A percentile compares a stretch with the other conserved stretches of the same genome.
Evolutionary conservation across 1,140 invertebrate genomes (phyloP).

Genomic region (Limonius californicus): DNA sequence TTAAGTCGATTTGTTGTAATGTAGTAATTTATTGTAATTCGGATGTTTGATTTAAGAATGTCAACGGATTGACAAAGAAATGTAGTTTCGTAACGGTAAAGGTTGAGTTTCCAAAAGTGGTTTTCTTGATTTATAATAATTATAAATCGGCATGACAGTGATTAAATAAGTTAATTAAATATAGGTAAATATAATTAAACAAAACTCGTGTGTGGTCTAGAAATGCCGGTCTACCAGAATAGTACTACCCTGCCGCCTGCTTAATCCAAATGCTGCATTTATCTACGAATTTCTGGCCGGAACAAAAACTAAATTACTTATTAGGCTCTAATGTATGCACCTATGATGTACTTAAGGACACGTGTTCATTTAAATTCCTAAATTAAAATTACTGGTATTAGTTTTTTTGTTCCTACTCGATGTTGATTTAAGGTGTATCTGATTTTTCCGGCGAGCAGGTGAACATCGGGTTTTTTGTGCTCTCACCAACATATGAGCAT

Average conservation of each 20-base stretch:
- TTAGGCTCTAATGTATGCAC: constrained; percentile 3
- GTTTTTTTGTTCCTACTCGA: constrained; percentile 21
- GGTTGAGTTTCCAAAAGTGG: too few species aligned
- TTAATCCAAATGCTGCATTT: background rate
- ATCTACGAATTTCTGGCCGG: background rate
- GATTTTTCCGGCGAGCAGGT: constrained; percentile 25
- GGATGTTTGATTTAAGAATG: too few species aligned
- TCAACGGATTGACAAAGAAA: too few species aligned
- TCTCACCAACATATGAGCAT: background rate
- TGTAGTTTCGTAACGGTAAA: too few species aligned
- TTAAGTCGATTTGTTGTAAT: too few species aligned
- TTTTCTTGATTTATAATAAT: too few species aligned
- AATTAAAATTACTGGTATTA: constrained; percentile 29
- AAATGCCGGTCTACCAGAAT: background rate
- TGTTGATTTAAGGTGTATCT: constrained; percentile 25
- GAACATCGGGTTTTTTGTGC: constrained; percentile 8
- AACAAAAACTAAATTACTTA: constrained; percentile 15
- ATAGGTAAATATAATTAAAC: constrained; percentile 11
- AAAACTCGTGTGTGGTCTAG: constrained; percentile 1
- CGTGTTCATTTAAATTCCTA: constrained; percentile 27
- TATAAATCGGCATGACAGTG: background rate
- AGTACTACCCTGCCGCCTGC: background rate
- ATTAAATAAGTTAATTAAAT: constrained; percentile 8
- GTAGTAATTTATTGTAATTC: too few species aligned
- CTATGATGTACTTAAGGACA: constrained; percentile 4